phyloP scores from a whole-genome alignment of 2,113 vertebrate species.

The Coregonus clupeaformis region DNA sequence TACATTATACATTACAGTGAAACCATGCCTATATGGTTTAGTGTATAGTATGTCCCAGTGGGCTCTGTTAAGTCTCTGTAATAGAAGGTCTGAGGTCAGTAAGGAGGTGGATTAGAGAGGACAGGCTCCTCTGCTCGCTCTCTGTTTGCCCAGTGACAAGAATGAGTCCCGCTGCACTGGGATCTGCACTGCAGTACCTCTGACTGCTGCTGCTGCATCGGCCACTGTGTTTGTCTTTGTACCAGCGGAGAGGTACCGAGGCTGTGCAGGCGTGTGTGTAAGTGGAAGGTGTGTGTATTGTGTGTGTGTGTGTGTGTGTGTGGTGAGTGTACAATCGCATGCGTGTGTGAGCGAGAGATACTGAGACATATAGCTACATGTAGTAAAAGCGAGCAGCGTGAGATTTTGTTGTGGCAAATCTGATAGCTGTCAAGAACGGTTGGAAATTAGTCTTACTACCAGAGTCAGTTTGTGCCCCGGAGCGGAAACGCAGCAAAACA shows the following conservation, averaged over 20 bases:
- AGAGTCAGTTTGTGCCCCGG: constrained; percentile 41
- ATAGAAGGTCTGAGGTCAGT: constrained; percentile 53
- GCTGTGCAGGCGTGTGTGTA: constrained; percentile 15
- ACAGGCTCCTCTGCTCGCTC: constrained; percentile 27
- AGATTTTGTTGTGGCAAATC: constrained; percentile 46
- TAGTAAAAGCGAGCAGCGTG: constrained; percentile 16
- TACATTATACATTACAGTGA: neutral
- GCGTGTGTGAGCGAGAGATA: neutral
- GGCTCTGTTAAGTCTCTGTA: neutral
- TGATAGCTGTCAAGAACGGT: constrained; percentile 40
- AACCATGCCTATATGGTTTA: neutral
- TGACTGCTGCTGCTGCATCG: neutral
- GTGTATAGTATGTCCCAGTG: constrained; percentile 19
- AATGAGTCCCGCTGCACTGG: constrained; percentile 53
- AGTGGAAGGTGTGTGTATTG: neutral
- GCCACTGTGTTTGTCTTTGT: constrained; percentile 34
- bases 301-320: constrained; percentile 22
- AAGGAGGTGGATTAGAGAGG: constrained; percentile 54
- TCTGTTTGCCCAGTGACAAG: constrained; percentile 59
- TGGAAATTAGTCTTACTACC: constrained; percentile 37
- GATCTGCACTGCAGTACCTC: constrained; percentile 68
- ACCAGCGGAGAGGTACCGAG: constrained; percentile 26
- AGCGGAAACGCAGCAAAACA: constrained; percentile 16
- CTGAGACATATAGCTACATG: neutral
- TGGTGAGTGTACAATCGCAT: constrained; percentile 2